Conservation (phyloP, 1,140 invertebrate species). For the Zaprionus lachaisei region DNA sequence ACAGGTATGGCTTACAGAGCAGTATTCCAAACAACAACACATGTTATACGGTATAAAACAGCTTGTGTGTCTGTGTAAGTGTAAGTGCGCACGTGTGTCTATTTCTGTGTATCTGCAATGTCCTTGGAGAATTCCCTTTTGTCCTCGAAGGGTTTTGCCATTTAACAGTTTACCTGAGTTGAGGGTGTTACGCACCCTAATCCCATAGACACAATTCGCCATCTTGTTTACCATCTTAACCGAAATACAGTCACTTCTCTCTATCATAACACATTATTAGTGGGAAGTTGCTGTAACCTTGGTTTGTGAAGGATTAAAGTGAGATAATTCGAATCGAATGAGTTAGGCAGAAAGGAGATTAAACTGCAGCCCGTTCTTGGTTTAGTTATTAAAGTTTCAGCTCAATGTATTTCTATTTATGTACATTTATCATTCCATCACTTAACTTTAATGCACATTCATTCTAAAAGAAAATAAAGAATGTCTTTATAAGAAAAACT, state of each 20-base stretch:
- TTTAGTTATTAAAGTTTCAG: not conserved
- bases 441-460: not conserved
- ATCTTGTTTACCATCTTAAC: not conserved
- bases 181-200: not conserved
- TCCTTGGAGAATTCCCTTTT: constrained; percentile 1
- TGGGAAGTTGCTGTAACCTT: not conserved
- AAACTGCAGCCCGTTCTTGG: not conserved
- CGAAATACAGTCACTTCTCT: not conserved
- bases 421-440: constrained; percentile 6
- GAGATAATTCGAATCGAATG: not conserved
- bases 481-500: not conserved
- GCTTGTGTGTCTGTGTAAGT: constrained; percentile 21
- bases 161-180: constrained; percentile 1
- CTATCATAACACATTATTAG: not conserved
- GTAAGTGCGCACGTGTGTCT: constrained; percentile 19
- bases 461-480: constrained; percentile 10
- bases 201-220: not conserved
- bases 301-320: not conserved
- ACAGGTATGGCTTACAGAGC: constrained; percentile 88
- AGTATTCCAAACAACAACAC: not conserved
- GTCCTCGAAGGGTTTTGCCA: not conserved
- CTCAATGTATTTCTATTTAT: not conserved
- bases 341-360: not conserved
- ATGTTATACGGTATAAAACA: constrained; percentile 19
- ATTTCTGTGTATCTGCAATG: constrained; percentile 11